Base-by-base conservation (phyloP, 2,113 vertebrate species). In the Calypte anna region DNA sequence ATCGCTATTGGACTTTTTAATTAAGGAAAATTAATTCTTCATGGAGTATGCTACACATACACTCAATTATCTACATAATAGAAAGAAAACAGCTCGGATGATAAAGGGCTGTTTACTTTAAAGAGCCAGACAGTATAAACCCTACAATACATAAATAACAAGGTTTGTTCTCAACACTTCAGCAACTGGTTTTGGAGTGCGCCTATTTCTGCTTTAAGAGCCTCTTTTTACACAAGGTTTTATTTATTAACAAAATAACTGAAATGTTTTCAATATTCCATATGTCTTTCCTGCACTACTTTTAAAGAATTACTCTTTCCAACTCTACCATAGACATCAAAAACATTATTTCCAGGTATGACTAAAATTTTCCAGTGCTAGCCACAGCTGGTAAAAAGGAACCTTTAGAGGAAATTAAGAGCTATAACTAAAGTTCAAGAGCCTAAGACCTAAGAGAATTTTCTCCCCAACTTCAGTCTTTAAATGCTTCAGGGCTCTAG, bases 401-500 rank as follows among this genome's bases (percentile, higher is more conserved):
- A 89, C 62, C 40, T 15, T 87, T 38, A 38, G 61, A 59, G 16
- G 20, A 82, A 85, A 43, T 6, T 0, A 3, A 88, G 9, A 61
- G 16, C 50, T 67, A 58, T 0, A 64, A 27, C 3, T 12, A 2
- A 85, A 73, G 43, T 46, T 82, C 58, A 20, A 54, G 18, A 86
- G 81, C 0, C 0, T 28, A 78, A 79, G 5, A 85, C 62, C 11
- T 5, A 17, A 80, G 44, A 0, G 4, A 44, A 19, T 43, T 54
- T 85, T 51, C 51, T 48, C 16, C 25, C 17, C 14, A 63, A 6
- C 8, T 68, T 69, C 44, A 79, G 15, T 5, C 43, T 87, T 77
- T 50, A 75, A 75, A 62, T 7, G 22, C 33, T 91, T 54, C 16
- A 50, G 40, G 64, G 53, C 18, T 51, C 72, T 62, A 77, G 33